A percentile compares a stretch with the other conserved stretches of the same genome.
Conservation (phyloP, 2,797 vertebrate genomes). For the Avahi laniger region DNA sequence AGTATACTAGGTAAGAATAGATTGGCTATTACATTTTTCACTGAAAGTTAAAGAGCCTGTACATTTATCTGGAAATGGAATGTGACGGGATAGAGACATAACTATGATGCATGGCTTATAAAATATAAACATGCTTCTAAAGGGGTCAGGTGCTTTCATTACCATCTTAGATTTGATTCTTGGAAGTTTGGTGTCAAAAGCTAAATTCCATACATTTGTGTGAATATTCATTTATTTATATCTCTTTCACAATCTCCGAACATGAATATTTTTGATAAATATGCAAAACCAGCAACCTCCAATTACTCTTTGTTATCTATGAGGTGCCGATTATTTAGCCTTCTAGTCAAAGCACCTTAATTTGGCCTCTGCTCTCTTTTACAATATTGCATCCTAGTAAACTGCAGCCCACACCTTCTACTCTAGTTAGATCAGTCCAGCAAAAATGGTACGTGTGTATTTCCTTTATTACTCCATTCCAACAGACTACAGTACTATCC, state of each 20-base stretch:
- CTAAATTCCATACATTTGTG: neutral
- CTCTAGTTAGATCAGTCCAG: neutral
- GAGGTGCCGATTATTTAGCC: neutral
- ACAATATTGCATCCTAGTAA: neutral
- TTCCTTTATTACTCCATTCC: neutral
- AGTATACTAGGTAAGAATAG: constrained; percentile 9
- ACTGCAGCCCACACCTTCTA: neutral
- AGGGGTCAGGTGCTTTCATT: neutral
- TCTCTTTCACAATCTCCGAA: neutral
- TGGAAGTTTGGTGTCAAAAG: neutral
- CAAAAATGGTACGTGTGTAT: neutral
- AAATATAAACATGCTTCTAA: neutral
- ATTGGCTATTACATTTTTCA: neutral
- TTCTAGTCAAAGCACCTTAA: neutral
- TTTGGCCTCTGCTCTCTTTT: neutral
- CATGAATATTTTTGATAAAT: neutral
- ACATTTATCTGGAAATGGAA: neutral
- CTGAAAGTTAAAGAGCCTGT: neutral
- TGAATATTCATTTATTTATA: neutral
- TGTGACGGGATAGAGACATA: neutral
- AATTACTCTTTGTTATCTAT: neutral
- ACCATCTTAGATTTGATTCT: neutral
- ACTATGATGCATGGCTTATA: neutral
- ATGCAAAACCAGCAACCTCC: neutral
- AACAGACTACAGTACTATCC: too few relatives aligned